These are phyloP conservation scores for Idaea straminata DNA, from an alignment of 2,888 invertebrate genomes.

Conservation along the genomic window DNA sequence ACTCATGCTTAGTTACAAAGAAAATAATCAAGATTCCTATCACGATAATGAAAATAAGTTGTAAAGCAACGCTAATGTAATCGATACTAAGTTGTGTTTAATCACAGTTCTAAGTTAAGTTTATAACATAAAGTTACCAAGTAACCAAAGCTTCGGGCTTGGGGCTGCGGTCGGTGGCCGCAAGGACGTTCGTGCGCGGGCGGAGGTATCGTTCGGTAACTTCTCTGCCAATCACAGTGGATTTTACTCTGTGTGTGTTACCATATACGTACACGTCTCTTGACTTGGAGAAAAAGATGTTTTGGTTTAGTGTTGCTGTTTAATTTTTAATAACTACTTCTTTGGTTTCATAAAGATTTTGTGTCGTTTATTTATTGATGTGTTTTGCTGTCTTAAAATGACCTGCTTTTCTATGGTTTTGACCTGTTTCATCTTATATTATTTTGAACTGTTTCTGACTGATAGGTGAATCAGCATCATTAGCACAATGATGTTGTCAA, in stretches of 20 bases:
- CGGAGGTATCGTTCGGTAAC: slow-evolving; percentile 57
- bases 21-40: slow-evolving; percentile 4
- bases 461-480: neutral
- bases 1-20: neutral
- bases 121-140: slow-evolving; percentile 22
- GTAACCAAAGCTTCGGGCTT: slow-evolving; percentile 31
- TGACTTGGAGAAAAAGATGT: slow-evolving; percentile 48
- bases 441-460: neutral
- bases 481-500: neutral
- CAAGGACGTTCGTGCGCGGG: slow-evolving; percentile 79
- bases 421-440: neutral
- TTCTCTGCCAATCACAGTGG: slow-evolving; percentile 49
- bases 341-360: neutral
- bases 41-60: slow-evolving; percentile 11
- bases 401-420: neutral
- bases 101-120: slow-evolving; percentile 18
- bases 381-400: neutral
- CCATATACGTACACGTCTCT: slow-evolving; percentile 32
- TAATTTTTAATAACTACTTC: neutral
- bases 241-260: slow-evolving; percentile 28
- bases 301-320: slow-evolving; percentile 40
- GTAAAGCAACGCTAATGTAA: slow-evolving; percentile 22
- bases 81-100: slow-evolving; percentile 17
- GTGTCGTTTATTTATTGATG: neutral
- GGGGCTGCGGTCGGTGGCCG: slow-evolving; percentile 69